Evolutionary conservation across 2,888 invertebrate species (phyloP), one percentile per base, ranked within the genome.

Genomic region (Heliothis peltigera): DNA sequence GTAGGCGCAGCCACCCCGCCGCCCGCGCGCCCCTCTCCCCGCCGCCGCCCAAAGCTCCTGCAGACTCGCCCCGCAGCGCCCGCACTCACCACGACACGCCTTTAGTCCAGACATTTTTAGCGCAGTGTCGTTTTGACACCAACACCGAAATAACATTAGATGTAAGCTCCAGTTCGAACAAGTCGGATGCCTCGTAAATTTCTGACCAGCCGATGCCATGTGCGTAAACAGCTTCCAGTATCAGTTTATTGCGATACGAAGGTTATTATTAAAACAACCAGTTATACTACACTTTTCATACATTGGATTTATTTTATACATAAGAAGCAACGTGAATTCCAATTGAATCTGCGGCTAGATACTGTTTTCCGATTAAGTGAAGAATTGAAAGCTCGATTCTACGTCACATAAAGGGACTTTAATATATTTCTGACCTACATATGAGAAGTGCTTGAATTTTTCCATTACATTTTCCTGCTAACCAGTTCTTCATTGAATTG

Each of bases 121-220:
- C 90, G 90, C 92, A 92, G 91, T 93, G 91, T 93, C 93, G 92
- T 92, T 93, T 94, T 94, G 93, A 93, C 94, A 94, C 92, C 92
- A 89, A 89, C 94, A 93, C 94, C 91, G 93, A 95, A 95, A 95
- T 94, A 95, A 92, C 92, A 91, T 86, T 80, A 85, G 88, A 87
- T 85, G 82, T 83, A 89, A 89, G 91, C 90, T 90, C 89, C 86
- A 86, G 88, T 89, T 88, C 77, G 71, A 87, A 82, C 79, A 55
- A 84, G 81, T 85, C 83, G 75, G 84, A 86, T 88, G 80, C 84
- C 86, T 85, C 87, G 87, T 89, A 87, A 89, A 89, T 87, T 85
- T 81, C 69, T 72, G 66, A 70, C 76, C 77, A 64, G 73, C 70
- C 64, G 69, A 71, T 75, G 77, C 77, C 84, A 84, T 83, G 80